phyloP scores from a whole-genome alignment of 2,888 invertebrate genomes.

The Drosophila neotestacea region DNA sequence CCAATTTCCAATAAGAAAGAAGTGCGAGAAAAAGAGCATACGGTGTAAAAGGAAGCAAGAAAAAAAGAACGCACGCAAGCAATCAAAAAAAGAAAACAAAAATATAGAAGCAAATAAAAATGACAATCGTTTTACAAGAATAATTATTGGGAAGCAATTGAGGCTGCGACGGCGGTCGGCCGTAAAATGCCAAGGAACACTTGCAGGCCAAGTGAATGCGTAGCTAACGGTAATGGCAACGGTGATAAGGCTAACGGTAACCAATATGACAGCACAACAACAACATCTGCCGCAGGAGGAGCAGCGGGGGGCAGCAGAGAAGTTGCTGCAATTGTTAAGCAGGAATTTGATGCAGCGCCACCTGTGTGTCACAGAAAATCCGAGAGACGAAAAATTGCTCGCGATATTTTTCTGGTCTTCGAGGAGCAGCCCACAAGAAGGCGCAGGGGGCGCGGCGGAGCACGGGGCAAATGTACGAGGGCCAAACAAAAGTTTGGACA shows the following conservation, averaged over 20 bases:
- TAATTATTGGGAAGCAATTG: conserved; percentile 46
- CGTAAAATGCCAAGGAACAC: conserved; percentile 77
- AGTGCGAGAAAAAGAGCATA: conserved; percentile 59
- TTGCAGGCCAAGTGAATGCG: conserved; percentile 76
- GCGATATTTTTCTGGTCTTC: conserved; percentile 84
- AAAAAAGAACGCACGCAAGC: conserved; percentile 9
- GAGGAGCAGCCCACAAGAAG: conserved; percentile 81
- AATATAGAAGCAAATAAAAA: conserved; percentile 49
- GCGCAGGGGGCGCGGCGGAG: conserved; percentile 72
- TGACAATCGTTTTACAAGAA: conserved; percentile 61
- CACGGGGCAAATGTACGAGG: conserved; percentile 72
- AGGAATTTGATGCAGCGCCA: conserved; percentile 69
- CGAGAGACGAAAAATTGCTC: conserved; percentile 84
- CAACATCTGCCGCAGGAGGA: conserved; percentile 1
- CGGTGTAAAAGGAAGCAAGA: conserved; percentile 47
- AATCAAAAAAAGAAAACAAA: conserved; percentile 17
- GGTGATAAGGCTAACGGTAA: conserved; percentile 11
- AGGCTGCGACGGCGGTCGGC: conserved; percentile 51
- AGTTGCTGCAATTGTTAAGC: conserved; percentile 58
- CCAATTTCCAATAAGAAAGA: conserved; percentile 62
- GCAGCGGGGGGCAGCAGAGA: conserved; percentile 3
- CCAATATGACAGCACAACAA: conserved; percentile 34
- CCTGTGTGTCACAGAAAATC: conserved; percentile 82
- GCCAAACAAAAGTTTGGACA: conserved; percentile 80
- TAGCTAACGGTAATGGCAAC: conserved; percentile 46